Evolutionary conservation across 2,797 vertebrate genomes (phyloP).

Genomic region (Gambelia wislizenii): DNA sequence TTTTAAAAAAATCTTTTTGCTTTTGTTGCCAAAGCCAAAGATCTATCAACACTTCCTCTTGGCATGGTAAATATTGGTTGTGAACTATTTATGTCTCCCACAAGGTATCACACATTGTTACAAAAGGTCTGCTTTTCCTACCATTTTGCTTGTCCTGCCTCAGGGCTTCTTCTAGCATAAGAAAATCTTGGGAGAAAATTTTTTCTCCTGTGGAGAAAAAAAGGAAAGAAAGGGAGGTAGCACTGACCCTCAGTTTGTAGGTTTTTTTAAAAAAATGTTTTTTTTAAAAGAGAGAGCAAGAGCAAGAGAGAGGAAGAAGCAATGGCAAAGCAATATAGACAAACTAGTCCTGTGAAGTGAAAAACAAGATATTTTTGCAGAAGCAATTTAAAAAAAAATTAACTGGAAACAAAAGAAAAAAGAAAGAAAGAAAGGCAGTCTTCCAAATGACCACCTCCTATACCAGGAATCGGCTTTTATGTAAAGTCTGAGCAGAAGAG

Average conservation of each 20-base stretch:
- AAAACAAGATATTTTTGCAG: constrained; percentile 35
- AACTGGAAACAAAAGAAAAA: background rate
- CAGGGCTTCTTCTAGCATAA: constrained; percentile 41
- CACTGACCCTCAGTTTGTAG: constrained; percentile 20
- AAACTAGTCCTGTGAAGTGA: constrained; percentile 25
- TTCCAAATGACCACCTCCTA: constrained; percentile 49
- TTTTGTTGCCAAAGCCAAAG: constrained; percentile 51
- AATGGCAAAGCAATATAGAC: background rate
- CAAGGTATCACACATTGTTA: constrained; percentile 20
- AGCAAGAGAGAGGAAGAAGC: no score
- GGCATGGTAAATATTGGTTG: constrained; percentile 52
- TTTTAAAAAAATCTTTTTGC: constrained; percentile 17
- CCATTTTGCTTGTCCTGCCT: constrained; percentile 39
- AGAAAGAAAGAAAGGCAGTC: constrained; percentile 43
- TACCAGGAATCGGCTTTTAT: no score
- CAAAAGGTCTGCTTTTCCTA: constrained; percentile 45
- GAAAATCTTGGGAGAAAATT: background rate
- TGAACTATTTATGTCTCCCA: constrained; percentile 37
- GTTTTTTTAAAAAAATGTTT: constrained; percentile 39
- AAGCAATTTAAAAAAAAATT: constrained; percentile 31
- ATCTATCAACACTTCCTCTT: constrained; percentile 23
- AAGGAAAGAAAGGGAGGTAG: background rate
- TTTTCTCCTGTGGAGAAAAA: constrained; percentile 29
- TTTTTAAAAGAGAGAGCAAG: background rate
- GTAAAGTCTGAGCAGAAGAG: constrained; percentile 41